Evolutionary conservation across 1,140 invertebrate species (phyloP), one percentile per base, ranked within the genome.

Genomic region (Bicyclus anynana): DNA sequence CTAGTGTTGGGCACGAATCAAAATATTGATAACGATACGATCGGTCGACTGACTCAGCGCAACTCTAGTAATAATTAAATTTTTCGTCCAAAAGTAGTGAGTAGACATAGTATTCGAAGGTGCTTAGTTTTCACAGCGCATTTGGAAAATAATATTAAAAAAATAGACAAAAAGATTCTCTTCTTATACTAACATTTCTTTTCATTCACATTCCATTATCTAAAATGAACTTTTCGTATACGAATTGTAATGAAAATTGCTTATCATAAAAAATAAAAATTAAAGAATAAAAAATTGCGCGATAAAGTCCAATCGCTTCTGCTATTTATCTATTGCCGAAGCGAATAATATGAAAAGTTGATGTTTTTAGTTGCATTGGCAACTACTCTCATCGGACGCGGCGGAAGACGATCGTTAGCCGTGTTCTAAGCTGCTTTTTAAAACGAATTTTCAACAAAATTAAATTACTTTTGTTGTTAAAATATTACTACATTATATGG

Each of bases 61-160:
- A 67, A 65, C 65, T 54, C 71, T 80, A 65, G 66, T 65, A 20
- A 76, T 74, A 68, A 80, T 70, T 74, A 70, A 58, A 74, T 73
- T 77, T 71, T 82, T 84, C 81, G 81, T 84, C 81, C 79, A 81
- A 78, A 62, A 26, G 78, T 84, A 84, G 81, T 64, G 59, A 20
- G 72, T 82, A 82, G 80, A 62, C 49, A 73, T 80, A 77, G 67
- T 69, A 51, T 62, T 68, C 61, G 58, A 51, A 62, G 62, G 72
- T 77, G 80, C 72, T 81, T 84, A 80, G 70, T 81, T 80, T 80
- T 81, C 69, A 75, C 76, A 69, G 60, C 67, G 67, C 68, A 62
- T 35, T 57, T 27, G 49, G 16, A 53, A n/a, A 29, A 53, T 26
- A 48, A 42, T 42, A 49, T 21, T 3, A 51, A 51, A 49, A 51